phyloP scores from a whole-genome alignment of 2,113 vertebrate species.

The Oryzias javanicus region DNA sequence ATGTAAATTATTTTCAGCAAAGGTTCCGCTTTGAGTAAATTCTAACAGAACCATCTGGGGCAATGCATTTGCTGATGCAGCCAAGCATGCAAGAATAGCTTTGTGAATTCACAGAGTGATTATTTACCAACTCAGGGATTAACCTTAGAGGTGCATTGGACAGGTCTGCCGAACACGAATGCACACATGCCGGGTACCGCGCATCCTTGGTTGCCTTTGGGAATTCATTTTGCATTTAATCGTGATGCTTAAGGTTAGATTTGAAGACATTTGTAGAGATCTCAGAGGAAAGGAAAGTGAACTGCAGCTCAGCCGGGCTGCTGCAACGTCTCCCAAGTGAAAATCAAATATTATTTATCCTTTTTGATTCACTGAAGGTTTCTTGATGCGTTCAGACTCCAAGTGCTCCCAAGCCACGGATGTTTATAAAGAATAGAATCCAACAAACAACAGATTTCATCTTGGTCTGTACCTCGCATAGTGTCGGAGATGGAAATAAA shows the following conservation, averaged over 20 bases:
- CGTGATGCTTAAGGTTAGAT: constrained; percentile 15
- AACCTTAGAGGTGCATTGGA: constrained; percentile 5
- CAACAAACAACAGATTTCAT: constrained; percentile 33
- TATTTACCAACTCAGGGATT: not conserved
- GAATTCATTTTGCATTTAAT: constrained; percentile 27
- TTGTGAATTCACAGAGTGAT: too few relatives aligned
- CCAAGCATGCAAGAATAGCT: not conserved
- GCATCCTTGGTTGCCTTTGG: constrained; percentile 3
- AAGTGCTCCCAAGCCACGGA: constrained; percentile 51
- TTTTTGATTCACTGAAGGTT: constrained; percentile 30
- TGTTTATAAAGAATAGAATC: constrained; percentile 8
- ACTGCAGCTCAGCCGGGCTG: constrained; percentile 16
- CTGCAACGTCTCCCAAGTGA: constrained; percentile 32
- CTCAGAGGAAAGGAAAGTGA: constrained; percentile 11
- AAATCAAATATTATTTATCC: constrained; percentile 36
- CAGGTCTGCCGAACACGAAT: not conserved
- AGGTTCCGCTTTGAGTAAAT: not conserved
- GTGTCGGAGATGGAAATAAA: constrained; percentile 26
- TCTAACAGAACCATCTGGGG: not conserved
- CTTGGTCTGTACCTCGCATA: constrained; percentile 18
- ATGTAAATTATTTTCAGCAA: too few relatives aligned
- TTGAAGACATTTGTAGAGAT: constrained; percentile 20
- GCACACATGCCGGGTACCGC: not conserved
- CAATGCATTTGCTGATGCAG: not conserved
- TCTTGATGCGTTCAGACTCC: constrained; percentile 33